A percentile compares a stretch with the other conserved stretches of the same genome.
These are phyloP conservation scores for Lissocephala sabroskyi DNA, from an alignment of 2,888 invertebrate species.

Conservation along the genomic window DNA sequence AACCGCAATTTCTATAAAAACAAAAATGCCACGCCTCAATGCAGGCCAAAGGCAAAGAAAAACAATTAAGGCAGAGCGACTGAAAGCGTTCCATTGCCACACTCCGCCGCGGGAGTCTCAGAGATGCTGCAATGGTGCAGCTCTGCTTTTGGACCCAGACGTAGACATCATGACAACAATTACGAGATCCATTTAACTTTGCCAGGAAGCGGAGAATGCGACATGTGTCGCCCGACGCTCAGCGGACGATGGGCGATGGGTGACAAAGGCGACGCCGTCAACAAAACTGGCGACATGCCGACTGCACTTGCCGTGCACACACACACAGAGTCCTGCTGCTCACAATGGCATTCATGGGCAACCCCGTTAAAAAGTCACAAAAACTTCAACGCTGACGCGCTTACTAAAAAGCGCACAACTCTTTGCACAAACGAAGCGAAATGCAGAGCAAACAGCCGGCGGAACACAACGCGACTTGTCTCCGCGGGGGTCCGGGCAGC, in stretches of 20 bases:
- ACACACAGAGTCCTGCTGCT: no score
- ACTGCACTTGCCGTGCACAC: constrained; percentile 24
- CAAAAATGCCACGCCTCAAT: constrained; percentile 16
- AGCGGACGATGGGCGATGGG: constrained; percentile 29
- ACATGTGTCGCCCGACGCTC: constrained; percentile 60
- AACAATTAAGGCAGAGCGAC: constrained; percentile 36
- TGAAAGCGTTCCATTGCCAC: neutral
- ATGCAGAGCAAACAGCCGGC: constrained; percentile 18
- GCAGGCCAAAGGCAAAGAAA: constrained; percentile 41
- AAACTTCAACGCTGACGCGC: constrained; percentile 39
- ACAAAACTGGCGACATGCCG: constrained; percentile 50
- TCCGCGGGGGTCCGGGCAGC: no score
- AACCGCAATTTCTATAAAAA: constrained; percentile 63
- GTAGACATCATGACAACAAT: constrained; percentile 50
- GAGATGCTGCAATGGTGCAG: neutral
- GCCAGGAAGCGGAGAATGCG: constrained; percentile 60
- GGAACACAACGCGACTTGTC: neutral
- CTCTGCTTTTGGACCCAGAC: no score
- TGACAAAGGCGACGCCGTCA: constrained; percentile 18
- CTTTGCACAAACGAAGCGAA: constrained; percentile 45
- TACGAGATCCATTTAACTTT: constrained; percentile 66
- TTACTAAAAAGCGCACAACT: constrained; percentile 56
- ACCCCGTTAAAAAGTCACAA: constrained; percentile 43
- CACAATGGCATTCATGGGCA: constrained; percentile 42
- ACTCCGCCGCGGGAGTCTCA: neutral